Base-by-base conservation (phyloP, 2,113 vertebrate genomes). In the Xerus inauris region DNA sequence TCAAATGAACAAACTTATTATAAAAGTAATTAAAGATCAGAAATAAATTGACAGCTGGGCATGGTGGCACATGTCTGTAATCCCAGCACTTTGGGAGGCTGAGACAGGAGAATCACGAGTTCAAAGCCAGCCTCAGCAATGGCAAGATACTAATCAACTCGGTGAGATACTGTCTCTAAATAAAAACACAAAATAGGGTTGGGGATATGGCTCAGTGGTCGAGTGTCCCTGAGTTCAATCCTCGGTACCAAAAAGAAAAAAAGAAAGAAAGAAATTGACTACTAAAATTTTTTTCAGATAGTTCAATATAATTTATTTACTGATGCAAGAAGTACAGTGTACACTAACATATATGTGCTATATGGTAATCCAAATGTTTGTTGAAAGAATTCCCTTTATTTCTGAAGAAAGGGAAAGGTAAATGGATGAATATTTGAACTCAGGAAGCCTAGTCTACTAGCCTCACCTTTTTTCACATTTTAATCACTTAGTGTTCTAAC, bases 281-380 rank as follows among this genome's bases (percentile, higher is more conserved):
- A 91, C 30, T 75, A 54, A 75, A n/a, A 79, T 12, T 65, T 84
- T 83, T 91, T 97, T 91, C 67, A 89, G 38, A 67, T 40, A 94
- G 28, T 57, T 81, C 28, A 88, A 80, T 71, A 62, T 83, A 72
- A 51, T 85, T 73, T 49, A 62, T 49, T 91, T 83, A 91, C 1
- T 82, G 40, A 94, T 62, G 28, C 28, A 85, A 92, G 22, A 87
- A 47, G 35, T 59, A 62, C 6, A 89, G 42, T 28, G 26, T 73
- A 93, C 40, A 96, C 30, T 76, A 51, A 69, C 26, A 35, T n/a
- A 42, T 24, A 40, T 32, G 35, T 59, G 77, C 30, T 30, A 76
- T 2, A 5, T 32, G 28, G 67, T 47, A 91, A 62, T 32, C n/a
- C 11, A 81, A 73, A 75, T 73, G 72, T 75, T 92, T 72, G 80